Percentiles rank a stretch among this genome's conserved stretches.
Conservation (phyloP, 2,113 vertebrate species). For the Gambusia holbrooki region DNA sequence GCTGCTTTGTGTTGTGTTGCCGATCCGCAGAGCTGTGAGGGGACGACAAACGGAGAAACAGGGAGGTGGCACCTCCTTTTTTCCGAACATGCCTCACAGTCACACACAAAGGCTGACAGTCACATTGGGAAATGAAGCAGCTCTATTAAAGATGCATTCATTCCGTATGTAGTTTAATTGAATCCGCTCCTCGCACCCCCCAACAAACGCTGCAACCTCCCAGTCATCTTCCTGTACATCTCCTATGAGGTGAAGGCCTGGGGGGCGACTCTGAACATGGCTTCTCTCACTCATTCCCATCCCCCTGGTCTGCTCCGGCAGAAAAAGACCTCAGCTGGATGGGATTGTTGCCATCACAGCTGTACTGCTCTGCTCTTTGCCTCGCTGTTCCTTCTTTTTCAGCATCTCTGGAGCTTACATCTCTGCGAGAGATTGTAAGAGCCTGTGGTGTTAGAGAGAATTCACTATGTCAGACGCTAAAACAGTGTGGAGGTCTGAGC, state of each 20-base stretch:
- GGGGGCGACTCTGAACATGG: conserved; percentile 28
- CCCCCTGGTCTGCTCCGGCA: conserved; percentile 29
- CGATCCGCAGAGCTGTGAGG: conserved; percentile 29
- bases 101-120: conserved; percentile 61
- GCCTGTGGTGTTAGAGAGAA: conserved; percentile 30
- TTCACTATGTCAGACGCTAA: conserved; percentile 27
- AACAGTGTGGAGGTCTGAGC: conserved; percentile 36
- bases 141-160: conserved; percentile 76
- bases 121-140: conserved; percentile 60
- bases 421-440: conserved; percentile 24
- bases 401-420: conserved; percentile 44
- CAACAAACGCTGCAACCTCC: conserved; percentile 6
- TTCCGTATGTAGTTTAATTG: conserved; percentile 72
- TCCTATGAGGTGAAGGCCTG: conserved; percentile 27
- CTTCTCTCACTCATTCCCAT: conserved; percentile 23
- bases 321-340: conserved; percentile 50
- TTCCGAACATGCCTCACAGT: conserved; percentile 34
- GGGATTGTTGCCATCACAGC: conserved; percentile 58
- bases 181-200: conserved; percentile 62
- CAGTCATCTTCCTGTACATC: conserved; percentile 22
- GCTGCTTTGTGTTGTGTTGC: conserved; percentile 44
- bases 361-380: conserved; percentile 33
- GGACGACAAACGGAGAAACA: conserved; percentile 21
- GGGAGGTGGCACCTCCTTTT: conserved; percentile 34
- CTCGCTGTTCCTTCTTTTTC: conserved; percentile 12